Percentiles rank a stretch among this genome's conserved stretches.
phyloP scores from a whole-genome alignment of 2,113 vertebrate genomes.

The Rhinichthys klamathensis region DNA sequence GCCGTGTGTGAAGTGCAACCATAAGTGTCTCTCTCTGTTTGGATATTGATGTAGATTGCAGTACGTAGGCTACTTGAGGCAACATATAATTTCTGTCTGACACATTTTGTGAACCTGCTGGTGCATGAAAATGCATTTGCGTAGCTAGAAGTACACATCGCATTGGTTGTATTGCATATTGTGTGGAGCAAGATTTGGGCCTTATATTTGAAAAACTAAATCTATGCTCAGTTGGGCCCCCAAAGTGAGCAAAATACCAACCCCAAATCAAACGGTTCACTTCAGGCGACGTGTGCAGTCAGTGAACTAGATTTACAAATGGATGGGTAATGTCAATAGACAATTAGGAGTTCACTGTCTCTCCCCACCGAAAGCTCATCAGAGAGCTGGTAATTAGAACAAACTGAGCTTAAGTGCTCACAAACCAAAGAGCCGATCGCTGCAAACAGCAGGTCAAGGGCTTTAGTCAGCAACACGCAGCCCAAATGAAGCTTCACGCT shows the following conservation, averaged over 20 bases:
- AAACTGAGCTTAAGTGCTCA: slow-evolving; percentile 70
- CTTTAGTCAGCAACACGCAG: slow-evolving; percentile 8
- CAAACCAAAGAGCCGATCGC: slow-evolving; percentile 68
- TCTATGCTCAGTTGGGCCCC: no score
- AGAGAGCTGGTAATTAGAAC: slow-evolving; percentile 71
- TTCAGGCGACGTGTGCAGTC: slow-evolving; percentile 25
- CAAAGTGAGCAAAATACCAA: background rate
- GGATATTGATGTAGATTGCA: background rate
- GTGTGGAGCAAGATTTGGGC: background rate
- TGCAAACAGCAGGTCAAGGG: slow-evolving; percentile 29
- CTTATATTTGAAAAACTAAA: background rate
- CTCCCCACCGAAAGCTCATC: slow-evolving; percentile 73
- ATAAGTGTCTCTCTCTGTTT: background rate
- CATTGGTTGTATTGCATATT: background rate
- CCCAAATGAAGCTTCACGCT: slow-evolving; percentile 2
- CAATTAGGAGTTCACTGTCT: slow-evolving; percentile 77
- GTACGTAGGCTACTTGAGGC: background rate
- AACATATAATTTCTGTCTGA: background rate
- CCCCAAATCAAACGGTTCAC: slow-evolving; percentile 26
- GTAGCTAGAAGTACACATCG: background rate
- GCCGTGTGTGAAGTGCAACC: background rate
- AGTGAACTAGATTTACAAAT: slow-evolving; percentile 69
- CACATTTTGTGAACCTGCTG: background rate
- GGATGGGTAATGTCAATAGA: slow-evolving; percentile 78
- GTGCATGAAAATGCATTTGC: background rate